A percentile compares a stretch with the other conserved stretches of the same genome.
Conservation (phyloP, 2,797 vertebrate species). For the Schizothorax lantsangensis region DNA sequence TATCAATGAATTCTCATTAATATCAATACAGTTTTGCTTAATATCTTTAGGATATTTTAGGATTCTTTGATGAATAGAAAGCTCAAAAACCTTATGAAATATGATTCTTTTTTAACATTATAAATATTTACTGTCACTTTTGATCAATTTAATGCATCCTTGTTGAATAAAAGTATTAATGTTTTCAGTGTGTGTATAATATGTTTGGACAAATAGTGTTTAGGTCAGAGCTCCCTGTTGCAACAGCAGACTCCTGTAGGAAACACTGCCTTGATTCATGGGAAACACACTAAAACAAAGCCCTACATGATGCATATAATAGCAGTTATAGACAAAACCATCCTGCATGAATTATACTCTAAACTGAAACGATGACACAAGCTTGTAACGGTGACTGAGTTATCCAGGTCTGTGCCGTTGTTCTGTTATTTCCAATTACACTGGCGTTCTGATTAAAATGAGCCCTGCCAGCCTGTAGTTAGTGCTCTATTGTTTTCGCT, state of each 20-base stretch:
- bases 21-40: too few species aligned
- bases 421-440: conserved; percentile 15
- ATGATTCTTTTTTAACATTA: not conserved
- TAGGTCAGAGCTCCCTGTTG: not conserved
- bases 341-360: conserved; percentile 13
- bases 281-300: not conserved
- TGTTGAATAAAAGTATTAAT: not conserved
- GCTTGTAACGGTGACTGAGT: not conserved
- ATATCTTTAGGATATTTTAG: not conserved
- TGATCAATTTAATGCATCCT: not conserved
- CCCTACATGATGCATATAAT: not conserved
- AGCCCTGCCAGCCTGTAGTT: conserved; percentile 38
- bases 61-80: not conserved
- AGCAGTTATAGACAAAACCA: not conserved
- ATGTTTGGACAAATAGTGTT: not conserved
- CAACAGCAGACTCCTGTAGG: not conserved
- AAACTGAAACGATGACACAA: conserved; percentile 6
- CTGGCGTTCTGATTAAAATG: conserved; percentile 32
- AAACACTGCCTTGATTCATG: not conserved
- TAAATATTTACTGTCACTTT: not conserved
- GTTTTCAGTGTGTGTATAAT: not conserved
- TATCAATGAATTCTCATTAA: not conserved
- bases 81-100: not conserved
- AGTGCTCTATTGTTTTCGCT: conserved; percentile 41
- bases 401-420: conserved; percentile 3